A percentile compares a stretch with the other conserved stretches of the same genome.
phyloP scores from a whole-genome alignment of 37 sponge, comb jelly and placozoan genomes.

The Theonella swinhoei region DNA sequence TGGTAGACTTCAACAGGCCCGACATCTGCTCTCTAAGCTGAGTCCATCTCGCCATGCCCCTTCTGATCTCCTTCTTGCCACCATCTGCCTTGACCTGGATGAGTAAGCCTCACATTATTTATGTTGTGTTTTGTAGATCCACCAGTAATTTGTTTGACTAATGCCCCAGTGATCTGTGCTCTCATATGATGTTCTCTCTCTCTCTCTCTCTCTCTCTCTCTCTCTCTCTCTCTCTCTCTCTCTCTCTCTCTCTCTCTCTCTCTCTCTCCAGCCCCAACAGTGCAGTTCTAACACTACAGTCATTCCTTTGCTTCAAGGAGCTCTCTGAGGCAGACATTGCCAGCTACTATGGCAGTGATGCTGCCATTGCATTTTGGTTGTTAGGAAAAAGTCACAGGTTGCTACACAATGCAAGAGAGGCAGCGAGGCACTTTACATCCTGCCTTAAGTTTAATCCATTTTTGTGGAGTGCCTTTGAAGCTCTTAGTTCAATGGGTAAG shows the following conservation, averaged over 20 bases:
- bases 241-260: neutral
- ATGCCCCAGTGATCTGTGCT: no score
- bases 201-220: constrained; percentile 3
- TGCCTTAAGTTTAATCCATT: constrained; percentile 85
- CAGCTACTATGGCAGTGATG: constrained; percentile 33
- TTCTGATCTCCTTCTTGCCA: constrained; percentile 80
- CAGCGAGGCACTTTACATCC: constrained; percentile 53
- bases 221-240: neutral
- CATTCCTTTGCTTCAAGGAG: constrained; percentile 39
- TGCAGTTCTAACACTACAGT: constrained; percentile 48
- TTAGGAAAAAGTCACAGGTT: constrained; percentile 63
- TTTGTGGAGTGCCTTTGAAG: constrained; percentile 85
- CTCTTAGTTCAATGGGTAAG: constrained; percentile 72
- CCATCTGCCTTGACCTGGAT: constrained; percentile 78
- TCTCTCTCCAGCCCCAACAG: constrained; percentile 19
- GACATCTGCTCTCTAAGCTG: constrained; percentile 62
- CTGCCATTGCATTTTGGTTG: constrained; percentile 71
- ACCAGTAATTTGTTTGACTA: no score
- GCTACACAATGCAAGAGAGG: constrained; percentile 58
- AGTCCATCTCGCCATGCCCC: constrained; percentile 27
- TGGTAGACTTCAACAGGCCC: constrained; percentile 69
- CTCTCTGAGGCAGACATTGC: constrained; percentile 46
- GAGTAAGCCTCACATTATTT: constrained; percentile 51
- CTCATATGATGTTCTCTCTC: neutral
- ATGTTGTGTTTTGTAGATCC: neutral